Conservation (phyloP, 2,797 vertebrate species). For the Meriones psammophilus region DNA sequence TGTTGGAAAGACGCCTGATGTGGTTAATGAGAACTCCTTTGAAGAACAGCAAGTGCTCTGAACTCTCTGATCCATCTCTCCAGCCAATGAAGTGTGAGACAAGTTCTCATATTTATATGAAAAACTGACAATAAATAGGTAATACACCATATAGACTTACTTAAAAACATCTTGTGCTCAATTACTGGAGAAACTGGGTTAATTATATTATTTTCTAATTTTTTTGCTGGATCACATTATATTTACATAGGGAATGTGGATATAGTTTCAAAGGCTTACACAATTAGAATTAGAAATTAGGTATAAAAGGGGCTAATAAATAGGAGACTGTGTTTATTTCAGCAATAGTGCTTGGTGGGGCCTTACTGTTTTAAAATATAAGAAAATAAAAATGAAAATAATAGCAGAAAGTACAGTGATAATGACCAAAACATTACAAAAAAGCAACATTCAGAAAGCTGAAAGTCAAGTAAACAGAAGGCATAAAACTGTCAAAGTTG, state of each 20-base stretch:
- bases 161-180: neutral
- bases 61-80: neutral
- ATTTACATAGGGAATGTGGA: neutral
- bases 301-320: neutral
- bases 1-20: neutral
- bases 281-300: constrained; percentile 19
- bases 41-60: neutral
- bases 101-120: too few species aligned
- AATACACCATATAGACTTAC: neutral
- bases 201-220: neutral
- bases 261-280: neutral
- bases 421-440: neutral
- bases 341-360: neutral
- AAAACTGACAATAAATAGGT: neutral
- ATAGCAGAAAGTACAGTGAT: neutral
- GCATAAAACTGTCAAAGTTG: neutral
- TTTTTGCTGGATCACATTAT: neutral
- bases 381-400: neutral
- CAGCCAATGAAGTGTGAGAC: neutral
- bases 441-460: neutral
- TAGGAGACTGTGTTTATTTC: constrained; percentile 12
- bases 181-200: neutral
- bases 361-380: neutral
- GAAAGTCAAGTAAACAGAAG: neutral
- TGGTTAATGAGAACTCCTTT: neutral